phyloP scores from a whole-genome alignment of 2,797 vertebrate species.

The Enteromius argenteus region DNA sequence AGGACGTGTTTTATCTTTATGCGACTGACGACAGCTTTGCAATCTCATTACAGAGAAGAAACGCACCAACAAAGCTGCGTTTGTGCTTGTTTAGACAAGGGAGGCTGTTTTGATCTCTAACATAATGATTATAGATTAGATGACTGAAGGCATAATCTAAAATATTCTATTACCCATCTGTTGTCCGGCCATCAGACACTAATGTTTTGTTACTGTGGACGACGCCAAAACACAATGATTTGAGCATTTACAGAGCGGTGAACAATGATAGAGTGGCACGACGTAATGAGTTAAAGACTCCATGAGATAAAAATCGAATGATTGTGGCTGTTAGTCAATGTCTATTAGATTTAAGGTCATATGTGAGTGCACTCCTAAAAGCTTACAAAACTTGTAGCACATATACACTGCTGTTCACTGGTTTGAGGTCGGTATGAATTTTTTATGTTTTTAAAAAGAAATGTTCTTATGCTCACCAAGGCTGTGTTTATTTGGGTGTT shows the following conservation, averaged over 20 bases:
- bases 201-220: slow-evolving; percentile 1
- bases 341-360: slow-evolving; percentile 9
- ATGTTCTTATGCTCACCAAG: background rate
- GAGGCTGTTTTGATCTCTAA: background rate
- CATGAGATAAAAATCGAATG: background rate
- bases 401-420: background rate
- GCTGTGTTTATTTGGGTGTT: background rate
- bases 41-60: background rate
- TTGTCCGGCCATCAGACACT: slow-evolving; percentile 13
- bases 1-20: slow-evolving; percentile 8
- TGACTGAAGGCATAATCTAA: background rate
- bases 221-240: slow-evolving; percentile 12
- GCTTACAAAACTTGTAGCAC: background rate
- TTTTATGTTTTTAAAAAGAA: background rate
- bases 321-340: slow-evolving; percentile 8
- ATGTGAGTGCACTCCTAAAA: background rate
- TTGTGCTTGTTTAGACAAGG: slow-evolving; percentile 5
- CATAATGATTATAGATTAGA: slow-evolving; percentile 28
- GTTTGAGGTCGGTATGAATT: background rate
- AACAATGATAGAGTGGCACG: background rate
- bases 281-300: slow-evolving; percentile 20
- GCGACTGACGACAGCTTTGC: background rate
- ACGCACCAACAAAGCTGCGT: background rate
- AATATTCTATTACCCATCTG: slow-evolving; percentile 36
- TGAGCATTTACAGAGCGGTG: background rate